phyloP scores from a whole-genome alignment of 2,797 vertebrate genomes.

The Pterois miles region DNA sequence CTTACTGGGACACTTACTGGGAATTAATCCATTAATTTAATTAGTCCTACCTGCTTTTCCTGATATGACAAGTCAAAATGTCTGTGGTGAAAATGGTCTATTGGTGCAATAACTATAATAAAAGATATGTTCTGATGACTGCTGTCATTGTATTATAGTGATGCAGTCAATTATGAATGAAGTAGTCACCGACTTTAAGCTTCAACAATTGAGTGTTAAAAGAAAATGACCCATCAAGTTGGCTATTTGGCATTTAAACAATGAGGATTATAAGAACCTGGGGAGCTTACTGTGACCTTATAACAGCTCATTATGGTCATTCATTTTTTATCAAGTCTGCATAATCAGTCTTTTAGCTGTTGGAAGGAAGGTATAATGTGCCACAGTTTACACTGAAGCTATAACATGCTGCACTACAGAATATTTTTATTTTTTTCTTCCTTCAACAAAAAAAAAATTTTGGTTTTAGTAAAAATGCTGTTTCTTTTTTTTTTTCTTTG shows the following conservation, averaged over 20 bases:
- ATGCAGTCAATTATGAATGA: not conserved
- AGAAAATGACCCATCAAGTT: not conserved
- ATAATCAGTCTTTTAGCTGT: conserved; percentile 3
- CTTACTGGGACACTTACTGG: not conserved
- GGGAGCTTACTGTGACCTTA: not conserved
- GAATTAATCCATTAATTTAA: not conserved
- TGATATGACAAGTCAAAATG: not conserved
- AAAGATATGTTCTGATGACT: not conserved
- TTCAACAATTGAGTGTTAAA: not conserved
- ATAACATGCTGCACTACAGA: not conserved
- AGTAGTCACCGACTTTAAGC: conserved; percentile 8
- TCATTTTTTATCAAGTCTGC: not conserved
- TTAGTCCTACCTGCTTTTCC: conserved; percentile 11
- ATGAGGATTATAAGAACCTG: not conserved
- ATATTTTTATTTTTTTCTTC: too few species aligned
- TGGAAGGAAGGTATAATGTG: not conserved
- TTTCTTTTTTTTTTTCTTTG: not conserved
- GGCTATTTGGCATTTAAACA: conserved; percentile 1
- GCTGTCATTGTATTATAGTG: not conserved
- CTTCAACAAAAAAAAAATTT: too few species aligned
- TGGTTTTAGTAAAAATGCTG: not conserved
- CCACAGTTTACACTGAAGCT: not conserved
- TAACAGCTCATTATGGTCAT: conserved; percentile 2
- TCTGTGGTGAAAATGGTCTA: not conserved
- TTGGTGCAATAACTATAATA: not conserved